These are phyloP conservation scores for Coreius guichenoti DNA, from an alignment of 2,797 vertebrate genomes.

Conservation along the genomic window DNA sequence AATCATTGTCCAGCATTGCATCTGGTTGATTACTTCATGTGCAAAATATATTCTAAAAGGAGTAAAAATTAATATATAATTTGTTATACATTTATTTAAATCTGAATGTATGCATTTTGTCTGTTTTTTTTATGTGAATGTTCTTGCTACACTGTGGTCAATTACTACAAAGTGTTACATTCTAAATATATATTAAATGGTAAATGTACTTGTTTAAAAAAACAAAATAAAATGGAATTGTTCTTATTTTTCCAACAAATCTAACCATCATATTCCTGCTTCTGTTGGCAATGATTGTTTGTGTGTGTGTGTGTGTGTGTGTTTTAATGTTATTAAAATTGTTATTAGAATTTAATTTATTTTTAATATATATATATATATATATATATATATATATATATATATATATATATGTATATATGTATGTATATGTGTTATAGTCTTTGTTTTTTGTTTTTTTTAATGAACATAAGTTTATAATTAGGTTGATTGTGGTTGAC, in stretches of 20 bases:
- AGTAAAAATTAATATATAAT: constrained; percentile 63
- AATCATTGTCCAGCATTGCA: constrained; percentile 52
- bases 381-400: too few species aligned
- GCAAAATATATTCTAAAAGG: constrained; percentile 64
- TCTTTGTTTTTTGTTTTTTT: too few species aligned
- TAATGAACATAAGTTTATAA: too few species aligned
- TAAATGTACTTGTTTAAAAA: constrained; percentile 76
- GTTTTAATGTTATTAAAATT: not conserved
- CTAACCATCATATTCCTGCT: not conserved
- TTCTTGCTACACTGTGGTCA: constrained; percentile 74
- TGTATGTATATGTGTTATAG: too few species aligned
- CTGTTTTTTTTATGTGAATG: constrained; percentile 75
- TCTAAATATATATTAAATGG: constrained; percentile 78
- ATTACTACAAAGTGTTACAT: constrained; percentile 72
- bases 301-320: not conserved
- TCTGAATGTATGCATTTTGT: constrained; percentile 63
- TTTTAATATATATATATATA: too few species aligned
- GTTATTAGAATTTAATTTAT: too few species aligned
- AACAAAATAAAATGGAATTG: constrained; percentile 73
- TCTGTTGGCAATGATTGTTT: not conserved
- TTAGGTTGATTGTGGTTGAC: too few species aligned
- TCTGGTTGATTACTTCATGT: constrained; percentile 72
- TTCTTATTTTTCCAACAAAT: constrained; percentile 74
- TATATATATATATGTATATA: too few species aligned
- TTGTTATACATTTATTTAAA: constrained; percentile 68